Percentiles rank a stretch among this genome's conserved stretches.
These are phyloP conservation scores for Coleophora deauratella DNA, from an alignment of 2,888 invertebrate genomes.

Conservation along the genomic window DNA sequence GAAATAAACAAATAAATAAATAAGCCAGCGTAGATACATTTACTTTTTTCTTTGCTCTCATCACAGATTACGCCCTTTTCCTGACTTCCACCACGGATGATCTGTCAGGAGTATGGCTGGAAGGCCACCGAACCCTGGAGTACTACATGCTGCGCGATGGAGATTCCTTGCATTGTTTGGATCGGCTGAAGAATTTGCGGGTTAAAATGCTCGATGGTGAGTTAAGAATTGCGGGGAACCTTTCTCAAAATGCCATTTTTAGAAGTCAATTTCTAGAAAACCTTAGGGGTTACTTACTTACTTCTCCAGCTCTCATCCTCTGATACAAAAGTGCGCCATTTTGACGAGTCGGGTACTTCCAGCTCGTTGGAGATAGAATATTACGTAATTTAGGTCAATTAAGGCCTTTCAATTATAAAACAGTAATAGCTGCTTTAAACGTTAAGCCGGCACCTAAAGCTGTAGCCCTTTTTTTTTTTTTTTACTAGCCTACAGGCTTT, in stretches of 20 bases:
- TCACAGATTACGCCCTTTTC: constrained; percentile 94
- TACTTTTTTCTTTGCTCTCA: neutral
- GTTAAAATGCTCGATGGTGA: constrained; percentile 94
- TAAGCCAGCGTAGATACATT: too few species aligned
- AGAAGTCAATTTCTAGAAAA: neutral
- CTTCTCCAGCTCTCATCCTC: neutral
- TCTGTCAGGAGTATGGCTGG: constrained; percentile 96
- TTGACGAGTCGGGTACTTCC: too few species aligned
- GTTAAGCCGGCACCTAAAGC: too few species aligned
- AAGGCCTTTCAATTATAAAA: too few species aligned
- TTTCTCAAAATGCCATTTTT: neutral
- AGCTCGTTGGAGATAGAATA: too few species aligned
- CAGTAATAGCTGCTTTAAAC: too few species aligned
- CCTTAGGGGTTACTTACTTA: neutral
- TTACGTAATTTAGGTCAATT: too few species aligned
- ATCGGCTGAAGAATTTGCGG: constrained; percentile 88
- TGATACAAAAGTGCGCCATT: neutral
- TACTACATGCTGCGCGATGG: constrained; percentile 96
- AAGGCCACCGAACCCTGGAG: constrained; percentile 89
- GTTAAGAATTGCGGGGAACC: constrained; percentile 1
- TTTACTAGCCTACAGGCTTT: too few species aligned
- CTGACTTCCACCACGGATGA: constrained; percentile 94
- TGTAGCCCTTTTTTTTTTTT: too few species aligned
- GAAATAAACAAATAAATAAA: too few species aligned
- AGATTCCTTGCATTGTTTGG: constrained; percentile 92